Evolutionary conservation across 1,140 invertebrate genomes (phyloP).

Genomic region (Ridgeia piscesae): DNA sequence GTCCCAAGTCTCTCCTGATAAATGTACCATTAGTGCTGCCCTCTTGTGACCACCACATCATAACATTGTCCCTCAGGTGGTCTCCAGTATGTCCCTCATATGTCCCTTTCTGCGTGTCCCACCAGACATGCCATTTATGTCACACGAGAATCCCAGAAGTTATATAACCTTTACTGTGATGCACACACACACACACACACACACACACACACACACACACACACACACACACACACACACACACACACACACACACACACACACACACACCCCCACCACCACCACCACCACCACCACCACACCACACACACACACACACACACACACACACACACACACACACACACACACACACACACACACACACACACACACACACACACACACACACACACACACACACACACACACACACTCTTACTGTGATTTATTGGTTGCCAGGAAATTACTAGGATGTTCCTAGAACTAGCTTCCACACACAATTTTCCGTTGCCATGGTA

Average conservation of each 20-base stretch:
- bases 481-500: neutral
- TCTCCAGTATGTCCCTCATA: neutral
- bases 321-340: too few species aligned
- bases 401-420: too few species aligned
- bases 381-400: too few species aligned
- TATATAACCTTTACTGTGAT: neutral
- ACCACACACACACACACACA: too few species aligned
- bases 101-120: neutral
- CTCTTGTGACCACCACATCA: neutral
- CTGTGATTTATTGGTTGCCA: neutral
- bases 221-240: too few species aligned
- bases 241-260: too few species aligned
- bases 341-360: too few species aligned
- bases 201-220: too few species aligned
- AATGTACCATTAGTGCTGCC: neutral
- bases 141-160: neutral
- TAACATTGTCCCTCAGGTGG: neutral
- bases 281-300: too few species aligned
- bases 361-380: too few species aligned
- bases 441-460: neutral
- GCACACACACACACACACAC: neutral
- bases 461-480: neutral
- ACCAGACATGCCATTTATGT: neutral
- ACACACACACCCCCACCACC: too few species aligned
- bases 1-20: neutral